phyloP scores from a whole-genome alignment of 2,113 vertebrate genomes.

The Hassar affinis region DNA sequence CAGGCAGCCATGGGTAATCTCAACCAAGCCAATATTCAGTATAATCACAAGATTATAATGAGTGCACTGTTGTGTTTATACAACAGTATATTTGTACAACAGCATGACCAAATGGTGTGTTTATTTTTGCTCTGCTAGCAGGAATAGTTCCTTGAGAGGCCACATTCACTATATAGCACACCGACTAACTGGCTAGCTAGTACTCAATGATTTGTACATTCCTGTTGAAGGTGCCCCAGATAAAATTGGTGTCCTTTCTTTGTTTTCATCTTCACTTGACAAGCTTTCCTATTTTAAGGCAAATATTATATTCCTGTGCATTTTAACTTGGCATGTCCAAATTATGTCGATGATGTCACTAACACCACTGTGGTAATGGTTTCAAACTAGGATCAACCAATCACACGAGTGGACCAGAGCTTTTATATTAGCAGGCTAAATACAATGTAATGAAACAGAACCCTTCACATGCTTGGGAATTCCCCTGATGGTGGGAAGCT shows the following conservation, averaged over 20 bases:
- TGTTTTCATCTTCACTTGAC: background rate
- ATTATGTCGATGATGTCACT: background rate
- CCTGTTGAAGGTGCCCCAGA: background rate
- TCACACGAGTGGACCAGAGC: background rate
- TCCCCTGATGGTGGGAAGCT: background rate
- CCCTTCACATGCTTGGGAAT: background rate
- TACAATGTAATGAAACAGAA: background rate
- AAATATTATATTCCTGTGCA: background rate
- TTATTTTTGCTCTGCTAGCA: too few relatives aligned
- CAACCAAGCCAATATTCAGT: too few relatives aligned
- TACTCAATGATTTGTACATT: background rate
- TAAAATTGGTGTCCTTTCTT: background rate
- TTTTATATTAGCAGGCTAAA: background rate
- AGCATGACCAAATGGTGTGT: too few relatives aligned
- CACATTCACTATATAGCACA: background rate
- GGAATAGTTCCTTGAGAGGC: too few relatives aligned
- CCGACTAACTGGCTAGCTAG: background rate
- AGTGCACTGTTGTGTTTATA: background rate
- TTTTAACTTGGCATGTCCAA: background rate
- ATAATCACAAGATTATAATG: background rate
- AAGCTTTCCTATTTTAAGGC: background rate
- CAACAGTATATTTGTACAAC: too few relatives aligned
- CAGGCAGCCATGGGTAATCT: too few relatives aligned
- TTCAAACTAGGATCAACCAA: background rate
- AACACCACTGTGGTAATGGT: background rate